Conservation (phyloP, 64 coral and sea anemone genomes). For the Hydrozoanthus tunicans region DNA sequence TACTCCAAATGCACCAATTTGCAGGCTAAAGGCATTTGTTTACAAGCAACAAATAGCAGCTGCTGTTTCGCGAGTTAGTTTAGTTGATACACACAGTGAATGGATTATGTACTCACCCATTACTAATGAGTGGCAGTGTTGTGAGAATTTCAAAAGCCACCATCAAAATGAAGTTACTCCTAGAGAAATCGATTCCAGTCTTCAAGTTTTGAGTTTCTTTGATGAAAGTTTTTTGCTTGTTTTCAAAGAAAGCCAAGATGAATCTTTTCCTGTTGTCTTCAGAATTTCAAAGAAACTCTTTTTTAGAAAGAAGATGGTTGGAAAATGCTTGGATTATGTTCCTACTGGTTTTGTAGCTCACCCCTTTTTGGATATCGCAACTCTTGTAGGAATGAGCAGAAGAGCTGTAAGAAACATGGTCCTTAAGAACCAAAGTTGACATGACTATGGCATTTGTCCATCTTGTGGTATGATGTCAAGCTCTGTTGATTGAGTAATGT, state of each 20-base stretch:
- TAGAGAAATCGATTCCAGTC: not conserved
- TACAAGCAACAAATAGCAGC: not conserved
- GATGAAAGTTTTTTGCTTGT: not conserved
- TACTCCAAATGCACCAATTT: not conserved
- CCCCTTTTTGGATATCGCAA: too few relatives aligned
- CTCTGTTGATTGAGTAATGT: too few relatives aligned
- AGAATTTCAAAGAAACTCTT: not conserved
- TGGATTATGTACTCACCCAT: not conserved
- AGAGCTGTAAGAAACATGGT: too few relatives aligned
- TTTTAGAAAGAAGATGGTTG: not conserved
- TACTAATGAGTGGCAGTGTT: not conserved
- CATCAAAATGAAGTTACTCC: not conserved
- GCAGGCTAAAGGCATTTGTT: not conserved
- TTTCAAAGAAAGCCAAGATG: not conserved
- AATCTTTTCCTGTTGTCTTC: not conserved
- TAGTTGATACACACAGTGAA: not conserved
- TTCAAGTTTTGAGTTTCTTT: not conserved
- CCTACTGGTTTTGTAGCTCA: too few relatives aligned
- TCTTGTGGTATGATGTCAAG: too few relatives aligned
- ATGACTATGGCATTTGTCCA: too few relatives aligned
- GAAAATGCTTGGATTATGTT: too few relatives aligned
- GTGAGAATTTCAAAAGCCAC: not conserved
- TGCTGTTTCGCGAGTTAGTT: not conserved
- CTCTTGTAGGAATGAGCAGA: too few relatives aligned
- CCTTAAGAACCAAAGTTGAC: too few relatives aligned